Conservation (phyloP, 1,140 invertebrate genomes). For the Ceratitis capitata region DNA sequence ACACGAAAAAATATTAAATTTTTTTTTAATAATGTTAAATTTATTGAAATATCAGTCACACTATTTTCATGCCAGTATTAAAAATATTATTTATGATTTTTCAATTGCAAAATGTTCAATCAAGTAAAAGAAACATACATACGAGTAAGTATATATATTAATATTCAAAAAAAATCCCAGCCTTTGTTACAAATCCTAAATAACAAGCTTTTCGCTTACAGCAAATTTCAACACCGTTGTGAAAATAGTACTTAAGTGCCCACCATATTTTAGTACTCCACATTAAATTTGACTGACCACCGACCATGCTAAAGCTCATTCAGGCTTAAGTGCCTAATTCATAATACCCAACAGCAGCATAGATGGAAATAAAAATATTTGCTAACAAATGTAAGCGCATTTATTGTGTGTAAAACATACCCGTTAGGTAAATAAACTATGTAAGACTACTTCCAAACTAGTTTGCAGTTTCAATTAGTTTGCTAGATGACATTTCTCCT, state of each 20-base stretch:
- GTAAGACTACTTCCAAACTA: too few species aligned
- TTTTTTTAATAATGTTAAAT: not conserved
- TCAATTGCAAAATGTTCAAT: not conserved
- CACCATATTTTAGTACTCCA: not conserved
- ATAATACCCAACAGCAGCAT: not conserved
- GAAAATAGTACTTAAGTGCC: not conserved
- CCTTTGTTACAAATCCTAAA: not conserved
- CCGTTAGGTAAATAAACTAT: too few species aligned
- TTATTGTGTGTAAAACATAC: not conserved
- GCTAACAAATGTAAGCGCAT: too few species aligned
- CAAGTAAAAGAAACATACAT: not conserved
- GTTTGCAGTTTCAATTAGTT: too few species aligned
- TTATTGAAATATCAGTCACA: not conserved
- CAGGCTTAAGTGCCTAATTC: not conserved
- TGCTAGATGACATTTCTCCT: too few species aligned
- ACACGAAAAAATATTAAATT: not conserved
- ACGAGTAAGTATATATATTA: not conserved
- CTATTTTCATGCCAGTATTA: too few species aligned
- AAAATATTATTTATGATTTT: not conserved
- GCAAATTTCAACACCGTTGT: not conserved
- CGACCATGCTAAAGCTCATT: not conserved
- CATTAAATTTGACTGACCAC: slow-evolving; percentile 24
- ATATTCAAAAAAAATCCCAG: not conserved
- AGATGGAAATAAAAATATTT: not conserved
- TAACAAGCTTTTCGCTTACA: not conserved